Evolutionary conservation across 2,797 vertebrate species (phyloP).

Genomic region (Muraenolepis orangiensis): DNA sequence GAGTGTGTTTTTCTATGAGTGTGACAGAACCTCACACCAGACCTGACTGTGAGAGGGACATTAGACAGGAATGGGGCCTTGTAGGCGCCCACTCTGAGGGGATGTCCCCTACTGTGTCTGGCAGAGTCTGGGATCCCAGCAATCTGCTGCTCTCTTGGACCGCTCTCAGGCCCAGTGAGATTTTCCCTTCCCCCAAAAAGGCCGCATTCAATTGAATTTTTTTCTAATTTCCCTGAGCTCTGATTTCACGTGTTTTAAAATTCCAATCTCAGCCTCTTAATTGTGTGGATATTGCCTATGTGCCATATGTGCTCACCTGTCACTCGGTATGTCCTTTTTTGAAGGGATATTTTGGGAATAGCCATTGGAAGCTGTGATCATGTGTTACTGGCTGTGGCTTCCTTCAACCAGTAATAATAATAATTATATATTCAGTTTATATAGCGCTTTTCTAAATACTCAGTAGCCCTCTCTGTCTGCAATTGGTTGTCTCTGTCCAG

Average conservation of each 20-base stretch:
- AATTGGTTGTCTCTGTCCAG: not conserved
- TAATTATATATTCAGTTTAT: too few relatives aligned
- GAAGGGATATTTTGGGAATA: not conserved
- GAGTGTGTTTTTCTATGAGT: conserved; percentile 43
- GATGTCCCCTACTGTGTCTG: conserved; percentile 73
- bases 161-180: conserved; percentile 1
- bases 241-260: not conserved
- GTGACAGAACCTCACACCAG: conserved; percentile 36
- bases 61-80: conserved; percentile 22
- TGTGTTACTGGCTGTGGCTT: not conserved
- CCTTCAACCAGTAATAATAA: not conserved
- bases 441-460: too few relatives aligned
- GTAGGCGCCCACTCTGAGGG: conserved; percentile 53
- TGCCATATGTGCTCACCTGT: not conserved
- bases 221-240: not conserved
- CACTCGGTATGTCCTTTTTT: not conserved
- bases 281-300: not conserved
- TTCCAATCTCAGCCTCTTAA: not conserved
- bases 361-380: not conserved
- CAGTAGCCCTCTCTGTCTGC: too few relatives aligned
- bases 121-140: conserved; percentile 46
- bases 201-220: not conserved
- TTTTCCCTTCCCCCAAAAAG: not conserved
- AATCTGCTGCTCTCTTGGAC: conserved; percentile 65
- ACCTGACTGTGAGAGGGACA: conserved; percentile 43